Base-by-base conservation (phyloP, 2,797 vertebrate species). In the Xenopus petersii region DNA sequence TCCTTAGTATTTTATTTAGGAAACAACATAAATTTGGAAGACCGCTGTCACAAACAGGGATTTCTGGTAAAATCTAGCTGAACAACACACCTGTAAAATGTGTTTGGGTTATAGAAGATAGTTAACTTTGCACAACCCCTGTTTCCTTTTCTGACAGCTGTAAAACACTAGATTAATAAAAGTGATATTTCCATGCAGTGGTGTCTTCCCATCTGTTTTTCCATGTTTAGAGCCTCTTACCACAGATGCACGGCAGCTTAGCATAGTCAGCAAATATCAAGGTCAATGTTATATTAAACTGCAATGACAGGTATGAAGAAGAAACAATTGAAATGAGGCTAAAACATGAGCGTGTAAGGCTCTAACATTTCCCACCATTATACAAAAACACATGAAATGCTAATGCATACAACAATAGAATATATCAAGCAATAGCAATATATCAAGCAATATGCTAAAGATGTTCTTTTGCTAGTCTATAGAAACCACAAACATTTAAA, bases 251-350 rank as follows among this genome's bases (percentile, higher is more conserved):
- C 11, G 13, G 55, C 75, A 72, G 64, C 67, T 77, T 72, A 47
- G 71, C 71, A 62, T 71, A 71, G 68, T 76, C 75, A 60, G 75
- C 71, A 76, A 66, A 76, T 71, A 71, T 76, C 74, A 76, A 76
- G 74, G 74, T 76, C 67, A 76, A 47, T 21, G 65, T 76, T 66
- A 66, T 71, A 76, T 76, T 59, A 66, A 76, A 55, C 67, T 24
- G 36, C 66, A n/a, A 26, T 70, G 68, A 76, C 74, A 76, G 74
- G 62, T 71, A 59, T 71, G 66, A 61, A 76, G 68, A 71, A 71
- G 26, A 30, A 30, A 30, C 26, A 30, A 71, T 30, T 55, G 55
- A 30, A 60, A 55, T 61, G 62, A 71, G 64, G 71, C 69, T 71
- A 54, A 67, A 64, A 71, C 51, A 33, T 67, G 69, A 77, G 56